Evolutionary conservation across 1,140 invertebrate species (phyloP).

Genomic region (Neodiprion lecontei): DNA sequence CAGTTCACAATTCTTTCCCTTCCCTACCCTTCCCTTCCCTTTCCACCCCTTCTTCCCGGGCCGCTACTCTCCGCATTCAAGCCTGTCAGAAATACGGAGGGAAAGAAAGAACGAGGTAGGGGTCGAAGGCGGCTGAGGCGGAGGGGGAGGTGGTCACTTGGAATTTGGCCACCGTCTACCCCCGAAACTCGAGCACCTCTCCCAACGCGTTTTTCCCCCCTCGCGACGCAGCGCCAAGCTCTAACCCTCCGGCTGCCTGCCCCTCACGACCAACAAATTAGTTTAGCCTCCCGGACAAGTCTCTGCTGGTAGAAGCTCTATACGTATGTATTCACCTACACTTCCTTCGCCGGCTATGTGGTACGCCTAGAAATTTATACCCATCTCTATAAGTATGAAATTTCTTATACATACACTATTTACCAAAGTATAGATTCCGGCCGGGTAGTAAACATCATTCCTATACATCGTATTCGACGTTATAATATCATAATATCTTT

Average conservation of each 20-base stretch:
- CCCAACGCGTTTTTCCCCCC: neutral
- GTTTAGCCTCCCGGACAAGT: conserved; percentile 39
- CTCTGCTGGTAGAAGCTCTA: neutral
- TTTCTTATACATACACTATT: too few relatives aligned
- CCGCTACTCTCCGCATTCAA: conserved; percentile 30
- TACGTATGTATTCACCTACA: neutral
- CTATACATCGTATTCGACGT: too few relatives aligned
- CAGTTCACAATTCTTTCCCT: conserved; percentile 52
- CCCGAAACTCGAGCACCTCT: conserved; percentile 19
- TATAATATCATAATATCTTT: too few relatives aligned
- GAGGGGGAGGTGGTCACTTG: conserved; percentile 9
- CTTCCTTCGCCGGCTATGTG: neutral
- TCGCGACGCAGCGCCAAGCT: neutral
- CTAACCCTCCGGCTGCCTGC: neutral
- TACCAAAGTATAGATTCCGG: too few relatives aligned
- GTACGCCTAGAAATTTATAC: too few relatives aligned
- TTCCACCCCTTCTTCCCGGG: conserved; percentile 22
- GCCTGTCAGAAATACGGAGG: conserved; percentile 9
- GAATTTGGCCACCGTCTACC: conserved; percentile 13
- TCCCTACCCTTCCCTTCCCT: conserved; percentile 26
- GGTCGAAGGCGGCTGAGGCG: conserved; percentile 8
- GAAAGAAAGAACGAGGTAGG: conserved; percentile 2
- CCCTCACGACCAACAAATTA: conserved; percentile 40
- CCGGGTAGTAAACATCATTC: too few relatives aligned
- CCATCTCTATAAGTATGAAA: too few relatives aligned